Evolutionary conservation across 2,113 vertebrate species (phyloP), one percentile per base, ranked within the genome.

Genomic region (Oryzias woworae): DNA sequence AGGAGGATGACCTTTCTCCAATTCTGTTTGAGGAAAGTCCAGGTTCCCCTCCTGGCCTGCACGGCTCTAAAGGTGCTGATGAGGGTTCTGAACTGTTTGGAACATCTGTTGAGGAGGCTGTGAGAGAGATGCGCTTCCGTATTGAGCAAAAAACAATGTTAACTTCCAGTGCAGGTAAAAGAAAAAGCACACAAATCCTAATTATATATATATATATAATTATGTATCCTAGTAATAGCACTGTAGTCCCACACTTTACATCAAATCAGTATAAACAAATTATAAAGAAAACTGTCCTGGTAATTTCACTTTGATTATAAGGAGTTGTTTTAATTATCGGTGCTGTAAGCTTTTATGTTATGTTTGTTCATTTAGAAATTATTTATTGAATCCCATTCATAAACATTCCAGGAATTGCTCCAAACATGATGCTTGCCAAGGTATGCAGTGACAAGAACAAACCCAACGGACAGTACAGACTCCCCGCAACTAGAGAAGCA

Each of bases 361-460:
- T 31, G 76, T 36, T 24, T 14, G 7, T 48, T 66, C 0, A n/a
- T 63, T 66, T 15, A 31, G 16, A 60, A 1, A 55, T 52, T 4
- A 18, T 42, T 1, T 24, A 44, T 58, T 62, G 10, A 62, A 18
- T 69, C 1, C 58, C 14, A 20, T 17, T 61, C 2, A 24, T 52
- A 18, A 24, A 80, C 83, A 81, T 80, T 87, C 23, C 80, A 99
- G 97, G 97, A 78, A 98, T 99, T 81, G 97, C 96, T 23, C 94
- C 96, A 58, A 99, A 99, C 77, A 96, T 84, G 77, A 95, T 96
- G 94, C 88, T 99, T 75, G 95, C 97, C 71, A 99, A 99, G 85
- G 95, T 99, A 69, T 98, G 95, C 91, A 99, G 96, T 88, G 96
- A 99, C 88, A 87, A 89, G 88, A 98, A 98, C 85, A 99, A 99